These are phyloP conservation scores for Dinomys branickii DNA, from an alignment of 2,113 vertebrate genomes.

Conservation along the genomic window DNA sequence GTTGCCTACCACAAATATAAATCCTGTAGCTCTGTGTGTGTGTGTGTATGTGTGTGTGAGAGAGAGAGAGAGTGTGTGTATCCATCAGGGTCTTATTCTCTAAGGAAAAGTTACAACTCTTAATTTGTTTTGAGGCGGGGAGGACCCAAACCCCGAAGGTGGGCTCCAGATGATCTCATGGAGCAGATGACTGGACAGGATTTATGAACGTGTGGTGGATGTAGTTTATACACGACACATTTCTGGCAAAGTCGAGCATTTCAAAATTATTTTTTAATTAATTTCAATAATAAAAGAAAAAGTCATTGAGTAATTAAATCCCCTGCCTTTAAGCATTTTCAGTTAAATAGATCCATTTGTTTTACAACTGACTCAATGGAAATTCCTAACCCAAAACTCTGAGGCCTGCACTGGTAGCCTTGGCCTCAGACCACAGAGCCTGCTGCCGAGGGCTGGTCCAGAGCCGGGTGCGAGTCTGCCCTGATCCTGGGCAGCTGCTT, in stretches of 20 bases:
- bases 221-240: not conserved
- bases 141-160: not conserved
- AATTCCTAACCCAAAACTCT: conserved; percentile 37
- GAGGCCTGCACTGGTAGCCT: conserved; percentile 6
- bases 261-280: conserved; percentile 76
- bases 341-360: conserved; percentile 62
- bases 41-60: no score
- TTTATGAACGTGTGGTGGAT: not conserved
- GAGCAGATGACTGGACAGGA: conserved; percentile 14
- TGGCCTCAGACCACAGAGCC: not conserved
- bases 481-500: not conserved
- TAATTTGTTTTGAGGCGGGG: conserved; percentile 29
- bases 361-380: conserved; percentile 67
- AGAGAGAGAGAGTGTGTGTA: not conserved
- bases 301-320: conserved; percentile 66
- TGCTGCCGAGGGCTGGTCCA: not conserved
- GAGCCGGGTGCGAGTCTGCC: not conserved
- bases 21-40: not conserved
- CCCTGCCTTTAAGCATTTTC: conserved; percentile 73
- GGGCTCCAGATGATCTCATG: not conserved
- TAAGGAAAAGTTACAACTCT: conserved; percentile 38
- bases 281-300: conserved; percentile 68
- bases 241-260: conserved; percentile 61
- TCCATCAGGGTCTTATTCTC: conserved; percentile 20
- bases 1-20: not conserved